Conservation (phyloP, 2,797 vertebrate genomes). For the Tenualosa ilisha region DNA sequence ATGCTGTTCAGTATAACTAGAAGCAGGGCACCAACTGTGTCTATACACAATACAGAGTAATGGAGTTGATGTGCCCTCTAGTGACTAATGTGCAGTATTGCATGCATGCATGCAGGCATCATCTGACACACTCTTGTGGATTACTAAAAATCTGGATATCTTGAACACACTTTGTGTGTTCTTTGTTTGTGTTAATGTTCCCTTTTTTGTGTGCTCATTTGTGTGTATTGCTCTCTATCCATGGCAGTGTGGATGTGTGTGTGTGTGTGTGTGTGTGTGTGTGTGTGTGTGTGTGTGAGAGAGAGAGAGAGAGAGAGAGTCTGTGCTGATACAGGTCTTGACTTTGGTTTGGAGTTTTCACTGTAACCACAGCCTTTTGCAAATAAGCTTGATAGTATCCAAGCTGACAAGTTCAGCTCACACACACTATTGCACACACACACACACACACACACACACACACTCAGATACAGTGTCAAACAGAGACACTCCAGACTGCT, state of each 20-base stretch:
- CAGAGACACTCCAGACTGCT: too few species aligned
- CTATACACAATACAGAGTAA: neutral
- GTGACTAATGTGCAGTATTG: too few species aligned
- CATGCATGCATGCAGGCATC: neutral
- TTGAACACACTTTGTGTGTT: neutral
- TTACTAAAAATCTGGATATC: neutral
- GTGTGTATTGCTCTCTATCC: neutral
- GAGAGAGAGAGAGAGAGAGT: too few species aligned
- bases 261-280: neutral
- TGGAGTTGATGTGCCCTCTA: too few species aligned
- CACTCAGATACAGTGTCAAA: too few species aligned
- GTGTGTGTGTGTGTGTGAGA: neutral
- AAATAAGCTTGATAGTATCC: neutral
- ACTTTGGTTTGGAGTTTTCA: neutral
- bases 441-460: too few species aligned
- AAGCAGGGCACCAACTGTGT: too few species aligned
- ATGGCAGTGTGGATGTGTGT: neutral
- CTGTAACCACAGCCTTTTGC: neutral
- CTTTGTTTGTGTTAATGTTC: neutral
- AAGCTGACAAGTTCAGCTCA: neutral
- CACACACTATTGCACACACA: too few species aligned
- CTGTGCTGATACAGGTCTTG: neutral
- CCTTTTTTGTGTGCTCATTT: neutral
- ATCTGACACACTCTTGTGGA: neutral
- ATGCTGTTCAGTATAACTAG: too few species aligned